Base-by-base conservation (phyloP, 2,113 vertebrate species). In the Amblyornis subalaris region DNA sequence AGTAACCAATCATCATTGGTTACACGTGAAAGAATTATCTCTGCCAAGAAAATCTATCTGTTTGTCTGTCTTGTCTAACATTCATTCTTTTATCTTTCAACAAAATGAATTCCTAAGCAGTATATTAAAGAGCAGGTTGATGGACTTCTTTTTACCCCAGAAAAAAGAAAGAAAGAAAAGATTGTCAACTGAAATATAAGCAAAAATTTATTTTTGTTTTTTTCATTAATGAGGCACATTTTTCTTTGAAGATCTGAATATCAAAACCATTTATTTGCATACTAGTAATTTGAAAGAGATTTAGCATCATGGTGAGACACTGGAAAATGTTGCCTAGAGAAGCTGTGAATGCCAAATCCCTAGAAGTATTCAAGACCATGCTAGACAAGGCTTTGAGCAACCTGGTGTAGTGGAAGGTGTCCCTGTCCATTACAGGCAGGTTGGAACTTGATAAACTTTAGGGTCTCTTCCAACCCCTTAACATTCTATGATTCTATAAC, bases 371-470 rank as follows among this genome's bases (percentile, higher is more conserved):
- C 20, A 58, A 67, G 33, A 51, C 23, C 23, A 36, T 5, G 3
- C 4, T 53, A 24, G 2, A 42, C 16, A 8, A 66, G 12, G 26
- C 12, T 66, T 88, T 60, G 45, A 74, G 33, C 16, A 53, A 17
- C 8, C 10, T 66, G 23, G 12, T 74, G 12, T n/a, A 9, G 20
- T 44, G 28, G 10, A 53, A 60, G 8, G 6, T 53, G 45, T n/a
- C 8, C 36, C 23, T 67, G 23, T 44, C 24, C 12, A 18, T 74
- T 45, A 12, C 0, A 1, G 12, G 25, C 20, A 1, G 2, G 2
- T 18, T 81, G 28, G n/a, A 60, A n/a, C 8, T 7, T 25, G 16
- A 21, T 23, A 16, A 4, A 38, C 15, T 66, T 67, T 38, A 53
- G 28, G 7, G 3, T 44, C 6, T 33, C 16, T 74, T 67, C 10